Base-by-base conservation (phyloP, 2,113 vertebrate species). In the Tragelaphus strepsiceros region DNA sequence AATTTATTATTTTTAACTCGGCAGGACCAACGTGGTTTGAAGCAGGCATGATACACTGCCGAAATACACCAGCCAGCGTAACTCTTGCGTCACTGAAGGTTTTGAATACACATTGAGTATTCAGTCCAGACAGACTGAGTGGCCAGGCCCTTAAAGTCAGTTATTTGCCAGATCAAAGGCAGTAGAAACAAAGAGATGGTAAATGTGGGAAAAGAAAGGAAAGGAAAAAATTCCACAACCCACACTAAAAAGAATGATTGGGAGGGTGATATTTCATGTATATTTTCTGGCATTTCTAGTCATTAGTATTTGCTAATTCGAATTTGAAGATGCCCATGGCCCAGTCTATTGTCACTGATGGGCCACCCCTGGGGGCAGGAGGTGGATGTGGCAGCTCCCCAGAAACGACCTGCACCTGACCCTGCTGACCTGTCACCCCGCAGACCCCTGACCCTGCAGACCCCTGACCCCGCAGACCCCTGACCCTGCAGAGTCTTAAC, bases 381-480 rank as follows among this genome's bases (percentile, higher is more conserved):
- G 19, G 32, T 24, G 13, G 21, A 39, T 7, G 21, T 35, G 11
- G n/a, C 13, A 26, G 53, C 53, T 56, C 53, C n/a, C 21, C n/a
- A 83, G 22, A 54, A 83, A 56, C 0, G 0, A 15, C 1, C 28
- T 11, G 26, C 9, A 15, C 46, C 80, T 21, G 17, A 46, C 46
- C 26, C 46, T 30, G 46, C 61, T 64, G 64, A 35, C 21, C 19
- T 12, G 17, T 11, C 19, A 71, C 64, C n/a, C 17, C 2, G 1
- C 5, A 74, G 67, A 39, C n/a, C n/a, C 19, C 67, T 6, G 10
- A 71, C 9, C n/a, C 19, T 0, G 0, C 0, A 1, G 35, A 35
- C 19, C n/a, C n/a, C 28, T 32, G 30, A 62, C 80, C n/a, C 81
- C 8, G 97, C 99, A 99, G 11, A 43, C 35, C 30, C 15, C 61